A percentile compares a stretch with the other conserved stretches of the same genome.
phyloP scores from a whole-genome alignment of 2,113 vertebrate genomes.

The Tapirus terrestris region DNA sequence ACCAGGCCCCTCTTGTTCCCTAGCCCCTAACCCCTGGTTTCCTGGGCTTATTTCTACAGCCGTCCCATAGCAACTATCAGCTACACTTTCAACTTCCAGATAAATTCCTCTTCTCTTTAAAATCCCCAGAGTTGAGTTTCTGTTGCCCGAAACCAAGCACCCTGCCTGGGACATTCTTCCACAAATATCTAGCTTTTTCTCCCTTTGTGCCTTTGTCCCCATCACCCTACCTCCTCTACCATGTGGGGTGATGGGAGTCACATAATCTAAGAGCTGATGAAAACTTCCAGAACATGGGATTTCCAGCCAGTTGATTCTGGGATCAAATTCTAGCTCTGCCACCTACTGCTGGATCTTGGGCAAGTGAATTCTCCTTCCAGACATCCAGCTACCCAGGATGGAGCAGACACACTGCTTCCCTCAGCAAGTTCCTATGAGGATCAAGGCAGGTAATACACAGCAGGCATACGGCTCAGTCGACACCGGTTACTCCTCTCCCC shows the following conservation, averaged over 20 bases:
- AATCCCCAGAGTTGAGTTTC: background rate
- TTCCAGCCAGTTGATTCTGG: background rate
- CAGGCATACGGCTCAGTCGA: background rate
- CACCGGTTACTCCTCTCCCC: background rate
- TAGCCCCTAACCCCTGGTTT: background rate
- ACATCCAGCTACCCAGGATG: background rate
- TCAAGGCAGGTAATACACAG: background rate
- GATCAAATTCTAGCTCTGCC: background rate
- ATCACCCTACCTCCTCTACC: background rate
- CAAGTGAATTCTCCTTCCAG: background rate
- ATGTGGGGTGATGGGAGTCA: background rate
- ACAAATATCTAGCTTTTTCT: background rate
- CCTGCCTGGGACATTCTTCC: background rate
- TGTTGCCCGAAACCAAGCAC: background rate
- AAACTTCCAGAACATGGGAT: background rate
- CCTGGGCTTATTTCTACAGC: background rate
- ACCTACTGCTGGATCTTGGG: background rate
- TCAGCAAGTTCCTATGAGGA: background rate
- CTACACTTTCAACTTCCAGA: background rate
- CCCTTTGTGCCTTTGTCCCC: background rate
- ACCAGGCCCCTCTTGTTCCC: background rate
- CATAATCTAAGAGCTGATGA: background rate
- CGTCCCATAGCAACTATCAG: background rate
- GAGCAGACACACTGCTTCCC: background rate
- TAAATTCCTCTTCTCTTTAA: background rate